Evolutionary conservation across 2,888 invertebrate species (phyloP).

Genomic region (Ophioninae sp.): DNA sequence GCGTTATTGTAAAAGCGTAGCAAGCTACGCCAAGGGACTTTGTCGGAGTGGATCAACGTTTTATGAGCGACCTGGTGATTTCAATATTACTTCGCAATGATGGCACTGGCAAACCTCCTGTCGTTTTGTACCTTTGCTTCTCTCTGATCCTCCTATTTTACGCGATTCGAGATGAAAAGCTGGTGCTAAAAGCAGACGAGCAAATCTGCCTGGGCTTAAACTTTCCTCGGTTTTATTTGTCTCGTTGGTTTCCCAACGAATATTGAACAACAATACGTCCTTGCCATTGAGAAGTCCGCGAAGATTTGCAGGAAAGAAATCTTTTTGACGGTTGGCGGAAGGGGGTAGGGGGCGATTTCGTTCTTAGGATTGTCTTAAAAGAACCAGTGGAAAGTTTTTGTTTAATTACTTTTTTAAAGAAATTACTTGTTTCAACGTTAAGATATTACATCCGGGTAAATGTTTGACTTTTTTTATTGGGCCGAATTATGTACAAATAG

Average conservation of each 20-base stretch:
- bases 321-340: too few relatives aligned
- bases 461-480: too few relatives aligned
- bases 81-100: not conserved
- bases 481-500: too few relatives aligned
- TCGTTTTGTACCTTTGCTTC: not conserved
- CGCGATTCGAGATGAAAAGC: not conserved
- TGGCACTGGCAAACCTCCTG: not conserved
- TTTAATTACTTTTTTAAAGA: too few relatives aligned
- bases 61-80: not conserved
- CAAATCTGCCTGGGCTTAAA: not conserved
- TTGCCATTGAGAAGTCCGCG: not conserved
- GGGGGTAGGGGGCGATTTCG: too few relatives aligned
- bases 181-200: not conserved
- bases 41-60: constrained; percentile 22
- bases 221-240: not conserved
- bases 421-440: too few relatives aligned
- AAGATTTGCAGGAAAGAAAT: not conserved
- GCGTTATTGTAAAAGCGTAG: constrained; percentile 57
- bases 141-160: not conserved
- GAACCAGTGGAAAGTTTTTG: too few relatives aligned
- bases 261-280: not conserved
- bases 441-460: too few relatives aligned
- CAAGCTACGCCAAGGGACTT: constrained; percentile 16
- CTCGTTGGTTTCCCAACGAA: not conserved
- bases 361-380: too few relatives aligned